Evolutionary conservation across 2,888 invertebrate genomes (phyloP).

Genomic region (Lucinisca nassula): DNA sequence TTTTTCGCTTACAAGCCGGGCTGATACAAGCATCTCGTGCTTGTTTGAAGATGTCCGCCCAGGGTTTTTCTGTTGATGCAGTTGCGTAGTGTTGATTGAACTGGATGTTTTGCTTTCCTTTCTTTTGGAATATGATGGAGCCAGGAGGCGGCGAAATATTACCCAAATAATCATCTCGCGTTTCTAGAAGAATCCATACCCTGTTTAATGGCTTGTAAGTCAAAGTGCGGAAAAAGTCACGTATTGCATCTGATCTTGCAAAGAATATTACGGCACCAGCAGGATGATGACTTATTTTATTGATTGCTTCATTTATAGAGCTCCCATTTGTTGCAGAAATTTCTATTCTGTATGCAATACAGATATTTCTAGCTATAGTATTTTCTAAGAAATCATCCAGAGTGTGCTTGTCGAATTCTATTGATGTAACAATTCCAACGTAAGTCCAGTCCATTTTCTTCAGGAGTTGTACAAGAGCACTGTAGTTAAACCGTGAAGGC

Average conservation of each 20-base stretch:
- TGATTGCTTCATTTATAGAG: constrained; percentile 4
- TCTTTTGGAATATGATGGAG: constrained; percentile 57
- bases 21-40: constrained; percentile 33
- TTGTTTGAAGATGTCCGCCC: constrained; percentile 44
- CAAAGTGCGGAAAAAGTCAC: constrained; percentile 54
- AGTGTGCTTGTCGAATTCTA: constrained; percentile 20
- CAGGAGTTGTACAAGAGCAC: constrained; percentile 69
- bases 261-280: constrained; percentile 59
- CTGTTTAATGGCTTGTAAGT: constrained; percentile 54
- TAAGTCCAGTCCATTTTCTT: constrained; percentile 71
- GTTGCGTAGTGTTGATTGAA: constrained; percentile 43
- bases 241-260: constrained; percentile 54
- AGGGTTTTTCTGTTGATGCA: constrained; percentile 43
- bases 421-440: constrained; percentile 72
- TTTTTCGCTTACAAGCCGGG: neutral
- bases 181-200: constrained; percentile 69
- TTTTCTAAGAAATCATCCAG: constrained; percentile 54
- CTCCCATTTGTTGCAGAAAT: neutral
- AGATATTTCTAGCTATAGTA: constrained; percentile 67
- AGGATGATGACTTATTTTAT: constrained; percentile 13
- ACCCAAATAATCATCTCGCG: constrained; percentile 54
- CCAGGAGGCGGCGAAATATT: constrained; percentile 64
- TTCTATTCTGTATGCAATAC: constrained; percentile 50
- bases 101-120: constrained; percentile 58
- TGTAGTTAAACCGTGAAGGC: constrained; percentile 37